A percentile compares a stretch with the other conserved stretches of the same genome.
phyloP scores from a whole-genome alignment of 2,888 invertebrate species.

The Abscondita cerata region DNA sequence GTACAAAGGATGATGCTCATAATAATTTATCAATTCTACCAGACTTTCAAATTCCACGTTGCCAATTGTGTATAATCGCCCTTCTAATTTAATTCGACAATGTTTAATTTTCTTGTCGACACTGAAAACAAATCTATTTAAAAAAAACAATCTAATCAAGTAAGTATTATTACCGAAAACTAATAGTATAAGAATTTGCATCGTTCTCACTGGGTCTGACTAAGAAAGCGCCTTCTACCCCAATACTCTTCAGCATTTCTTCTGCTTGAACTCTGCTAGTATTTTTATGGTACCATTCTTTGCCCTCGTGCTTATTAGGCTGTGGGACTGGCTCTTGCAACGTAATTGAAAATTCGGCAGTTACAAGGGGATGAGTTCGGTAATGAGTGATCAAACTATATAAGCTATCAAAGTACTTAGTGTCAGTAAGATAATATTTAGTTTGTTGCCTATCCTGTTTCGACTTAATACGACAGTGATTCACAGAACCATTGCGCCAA shows the following conservation, averaged over 20 bases:
- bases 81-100: conserved; percentile 93
- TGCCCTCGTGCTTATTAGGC: conserved; percentile 91
- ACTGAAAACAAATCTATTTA: conserved; percentile 63
- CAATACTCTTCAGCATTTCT: conserved; percentile 82
- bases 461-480: conserved; percentile 90
- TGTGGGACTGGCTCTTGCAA: conserved; percentile 93
- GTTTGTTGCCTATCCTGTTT: conserved; percentile 88
- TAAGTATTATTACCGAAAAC: conserved; percentile 86
- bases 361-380: conserved; percentile 82
- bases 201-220: conserved; percentile 92
- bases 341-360: conserved; percentile 88
- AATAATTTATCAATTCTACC: conserved; percentile 92
- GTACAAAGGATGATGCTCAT: conserved; percentile 90
- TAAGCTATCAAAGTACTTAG: conserved; percentile 87
- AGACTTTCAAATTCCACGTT: conserved; percentile 93
- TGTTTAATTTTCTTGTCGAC: conserved; percentile 96
- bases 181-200: conserved; percentile 86
- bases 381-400: conserved; percentile 93
- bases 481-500: conserved; percentile 88
- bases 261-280: conserved; percentile 86
- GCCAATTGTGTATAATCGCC: conserved; percentile 89
- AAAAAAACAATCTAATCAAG: not conserved
- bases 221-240: conserved; percentile 92
- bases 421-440: conserved; percentile 90
- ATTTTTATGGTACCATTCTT: conserved; percentile 90